These are phyloP conservation scores for Ramphastos sulfuratus DNA, from an alignment of 2,113 vertebrate genomes.

Conservation along the genomic window DNA sequence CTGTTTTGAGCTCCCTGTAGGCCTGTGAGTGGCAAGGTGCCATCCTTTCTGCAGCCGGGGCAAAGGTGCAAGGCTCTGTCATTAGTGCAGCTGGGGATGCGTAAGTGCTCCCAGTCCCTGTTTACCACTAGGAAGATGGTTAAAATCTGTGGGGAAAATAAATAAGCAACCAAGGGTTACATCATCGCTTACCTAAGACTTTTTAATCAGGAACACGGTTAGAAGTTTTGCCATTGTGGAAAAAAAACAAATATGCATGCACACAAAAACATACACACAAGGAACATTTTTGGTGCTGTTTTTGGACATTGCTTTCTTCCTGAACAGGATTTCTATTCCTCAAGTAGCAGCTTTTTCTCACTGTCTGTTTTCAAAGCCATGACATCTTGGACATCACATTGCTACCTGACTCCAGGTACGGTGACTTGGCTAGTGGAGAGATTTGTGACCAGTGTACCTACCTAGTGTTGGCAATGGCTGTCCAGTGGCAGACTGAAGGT, in stretches of 20 bases:
- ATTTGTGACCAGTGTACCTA: accelerated
- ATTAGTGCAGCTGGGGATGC: not conserved
- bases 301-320: not conserved
- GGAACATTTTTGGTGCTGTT: not conserved
- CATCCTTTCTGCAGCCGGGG: not conserved
- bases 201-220: not conserved
- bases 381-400: accelerated
- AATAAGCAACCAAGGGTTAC: accelerated
- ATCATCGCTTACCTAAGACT: not conserved
- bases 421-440: not conserved
- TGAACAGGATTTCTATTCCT: not conserved
- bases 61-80: accelerated
- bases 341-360: not conserved
- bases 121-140: not conserved
- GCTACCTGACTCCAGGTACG: not conserved
- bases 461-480: not conserved
- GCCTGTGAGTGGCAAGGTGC: not conserved
- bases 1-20: not conserved
- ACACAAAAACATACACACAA: not conserved
- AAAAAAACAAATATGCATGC: too few relatives aligned
- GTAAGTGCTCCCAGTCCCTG: not conserved
- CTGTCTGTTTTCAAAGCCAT: not conserved
- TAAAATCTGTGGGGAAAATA: not conserved
- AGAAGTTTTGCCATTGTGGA: not conserved
- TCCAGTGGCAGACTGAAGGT: not conserved